Evolutionary conservation across 2,797 vertebrate species (phyloP), one percentile per base, ranked within the genome.

Genomic region (Anguilla marmorata): DNA sequence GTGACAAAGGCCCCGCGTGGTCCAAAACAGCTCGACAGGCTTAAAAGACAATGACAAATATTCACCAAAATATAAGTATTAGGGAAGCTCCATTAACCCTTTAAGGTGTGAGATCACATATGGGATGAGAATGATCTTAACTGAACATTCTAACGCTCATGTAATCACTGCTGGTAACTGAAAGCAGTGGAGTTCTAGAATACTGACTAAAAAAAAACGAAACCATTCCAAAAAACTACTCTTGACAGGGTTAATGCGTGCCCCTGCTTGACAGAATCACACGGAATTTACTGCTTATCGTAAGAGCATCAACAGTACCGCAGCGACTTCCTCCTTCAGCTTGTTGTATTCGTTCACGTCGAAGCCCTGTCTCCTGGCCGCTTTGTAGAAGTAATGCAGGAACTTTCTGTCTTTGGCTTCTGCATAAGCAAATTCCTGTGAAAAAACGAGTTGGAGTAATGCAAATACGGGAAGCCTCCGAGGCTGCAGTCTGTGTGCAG

Each of bases 391-490:
- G 93, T 96, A 97, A 85, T 95, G 95, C 89, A 99, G 97, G 91
- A 97, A 96, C 89, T 98, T 97, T 88, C 98, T 94, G 91, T 97
- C 96, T 91, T 96, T 95, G 19, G 93, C 91, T 0, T 95, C 95
- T 45, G 96, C 93, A 90, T 99, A 99, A 58, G 97, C 1, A 60
- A 97, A 99, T 92, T 98, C 98, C 98, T 99, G 92, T 37, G 86
- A 89, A 58, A 45, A 82, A 48, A 72, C 3, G 37, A 45, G 41
- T 14, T 33, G 27, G 11, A 74, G 69, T 37, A 19, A 41, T 76
- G 33, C 41, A 21, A 41, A 16, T 37, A n/a, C 30, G 16, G 3
- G 33, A 76, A 0, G 12, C 33, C 14, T 41, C 33, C 33, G 27
- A 41, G 74, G 7, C 69, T 1, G 37, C 74, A 72, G 0, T 33